Evolutionary conservation across 2,113 vertebrate genomes (phyloP), one percentile per base, ranked within the genome.

Genomic region (Aleadryas rufinucha): DNA sequence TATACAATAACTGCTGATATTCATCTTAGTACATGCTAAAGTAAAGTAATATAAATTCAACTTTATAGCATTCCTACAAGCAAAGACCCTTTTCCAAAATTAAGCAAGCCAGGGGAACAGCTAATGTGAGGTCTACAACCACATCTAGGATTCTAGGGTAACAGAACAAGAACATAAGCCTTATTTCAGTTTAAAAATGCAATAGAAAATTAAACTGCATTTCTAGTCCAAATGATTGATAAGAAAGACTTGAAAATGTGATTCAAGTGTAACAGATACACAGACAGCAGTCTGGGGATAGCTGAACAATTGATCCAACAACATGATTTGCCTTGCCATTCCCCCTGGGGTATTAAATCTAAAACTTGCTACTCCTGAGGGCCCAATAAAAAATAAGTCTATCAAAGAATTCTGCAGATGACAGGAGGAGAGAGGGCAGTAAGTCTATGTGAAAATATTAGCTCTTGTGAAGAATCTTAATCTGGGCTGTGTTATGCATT

Each of bases 271-370:
- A 95, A 63, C 76, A 81, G 89, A 91, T 66, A 81, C 56, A 75
- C 64, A 95, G 87, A 95, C 70, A 87, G 93, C 66, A 69, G 84
- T 91, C 89, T 95, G 74, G 74, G 70, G 81, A 89, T 74, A 82
- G 84, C 49, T 85, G 84, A 95, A 91, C 84, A 96, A 95, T 76
- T 93, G 94, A 95, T 97, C 89, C 95, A 96, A 89, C 91, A 93
- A 87, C 68, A 76, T 63, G 91, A 96, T 95, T 95, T 96, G 93
- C 91, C 75, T 95, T 77, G 81, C 64, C 81, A 80, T 93, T 93
- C 75, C 63, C 89, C 64, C 54, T 66, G 75, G 93, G 78, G 79
- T 93, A 89, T 91, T 96, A 79, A 96, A 96, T 94, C 84, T 89
- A 84, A 94, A 91, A 91, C 75, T 93, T 65, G 75, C 87, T 83